These are phyloP conservation scores for Hydrocynus forskahlii DNA, from an alignment of 2,797 vertebrate species.

Conservation along the genomic window DNA sequence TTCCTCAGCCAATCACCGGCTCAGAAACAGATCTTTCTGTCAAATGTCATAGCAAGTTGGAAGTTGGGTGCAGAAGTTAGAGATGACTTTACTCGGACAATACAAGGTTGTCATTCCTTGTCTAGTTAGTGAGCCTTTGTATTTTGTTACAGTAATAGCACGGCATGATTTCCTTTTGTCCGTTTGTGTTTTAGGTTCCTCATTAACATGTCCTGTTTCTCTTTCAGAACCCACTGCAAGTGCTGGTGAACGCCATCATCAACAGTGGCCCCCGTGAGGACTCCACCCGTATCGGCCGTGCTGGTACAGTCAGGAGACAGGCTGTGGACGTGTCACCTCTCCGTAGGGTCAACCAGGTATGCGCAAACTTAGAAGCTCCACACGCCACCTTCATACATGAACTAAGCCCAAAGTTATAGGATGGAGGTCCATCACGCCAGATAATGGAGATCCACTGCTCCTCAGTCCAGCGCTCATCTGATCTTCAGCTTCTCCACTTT, in stretches of 20 bases:
- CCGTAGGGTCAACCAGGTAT: slow-evolving; percentile 93
- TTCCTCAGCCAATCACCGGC: slow-evolving; percentile 78
- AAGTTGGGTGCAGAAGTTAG: too few relatives aligned
- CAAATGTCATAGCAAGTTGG: background rate
- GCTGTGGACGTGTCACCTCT: slow-evolving; percentile 94
- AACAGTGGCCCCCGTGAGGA: slow-evolving; percentile 95
- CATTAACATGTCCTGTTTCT: background rate
- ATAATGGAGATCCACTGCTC: too few relatives aligned
- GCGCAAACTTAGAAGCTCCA: too few relatives aligned
- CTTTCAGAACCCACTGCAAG: slow-evolving; percentile 90
- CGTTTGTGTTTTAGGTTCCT: background rate
- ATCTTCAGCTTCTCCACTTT: background rate
- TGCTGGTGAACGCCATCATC: slow-evolving; percentile 95
- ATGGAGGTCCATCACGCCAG: too few relatives aligned
- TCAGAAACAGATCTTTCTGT: slow-evolving; percentile 65
- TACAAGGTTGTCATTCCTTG: background rate
- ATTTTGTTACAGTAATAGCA: background rate
- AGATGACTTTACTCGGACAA: too few relatives aligned
- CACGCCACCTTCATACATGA: background rate
- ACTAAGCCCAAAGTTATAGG: too few relatives aligned
- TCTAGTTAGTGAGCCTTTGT: background rate
- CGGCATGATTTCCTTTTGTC: too few relatives aligned
- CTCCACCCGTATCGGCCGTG: slow-evolving; percentile 92
- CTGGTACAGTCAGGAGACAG: slow-evolving; percentile 92
- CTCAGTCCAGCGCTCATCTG: background rate